These are phyloP conservation scores for Elgonia sp. DNA, from an alignment of 2,888 invertebrate genomes.

Conservation along the genomic window DNA sequence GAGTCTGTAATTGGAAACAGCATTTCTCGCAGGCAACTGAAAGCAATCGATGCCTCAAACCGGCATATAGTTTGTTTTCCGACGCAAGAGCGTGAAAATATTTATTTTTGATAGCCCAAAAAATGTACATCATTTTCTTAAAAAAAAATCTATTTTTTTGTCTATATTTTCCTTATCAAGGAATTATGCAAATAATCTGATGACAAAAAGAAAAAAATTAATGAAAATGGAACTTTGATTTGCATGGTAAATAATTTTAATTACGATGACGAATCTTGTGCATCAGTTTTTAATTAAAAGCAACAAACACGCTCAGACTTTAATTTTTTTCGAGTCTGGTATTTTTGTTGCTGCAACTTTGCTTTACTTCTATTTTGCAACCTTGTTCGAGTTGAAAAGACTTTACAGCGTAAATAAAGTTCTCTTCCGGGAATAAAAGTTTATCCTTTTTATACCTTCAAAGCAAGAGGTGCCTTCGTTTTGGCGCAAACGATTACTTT, in stretches of 20 bases:
- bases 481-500: slow-evolving; percentile 33
- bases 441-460: slow-evolving; percentile 51
- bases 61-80: slow-evolving; percentile 43
- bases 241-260: slow-evolving; percentile 32
- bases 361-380: slow-evolving; percentile 38
- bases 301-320: background rate
- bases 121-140: background rate
- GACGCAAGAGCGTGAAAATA: background rate
- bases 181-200: background rate
- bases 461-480: slow-evolving; percentile 21
- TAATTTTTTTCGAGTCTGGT: slow-evolving; percentile 5
- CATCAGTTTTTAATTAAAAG: slow-evolving; percentile 62
- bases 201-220: too few species aligned
- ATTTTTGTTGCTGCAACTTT: slow-evolving; percentile 13
- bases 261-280: slow-evolving; percentile 36
- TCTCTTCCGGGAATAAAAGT: slow-evolving; percentile 58
- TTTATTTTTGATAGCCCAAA: slow-evolving; percentile 14
- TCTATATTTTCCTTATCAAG: background rate
- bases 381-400: slow-evolving; percentile 42
- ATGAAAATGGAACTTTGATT: background rate
- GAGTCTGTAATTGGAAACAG: slow-evolving; percentile 57
- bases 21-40: slow-evolving; percentile 41
- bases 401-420: slow-evolving; percentile 61
- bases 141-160: background rate
- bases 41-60: slow-evolving; percentile 49